Evolutionary conservation across 1,140 invertebrate species (phyloP), one percentile per base, ranked within the genome.

Genomic region (Chelonus insularis): DNA sequence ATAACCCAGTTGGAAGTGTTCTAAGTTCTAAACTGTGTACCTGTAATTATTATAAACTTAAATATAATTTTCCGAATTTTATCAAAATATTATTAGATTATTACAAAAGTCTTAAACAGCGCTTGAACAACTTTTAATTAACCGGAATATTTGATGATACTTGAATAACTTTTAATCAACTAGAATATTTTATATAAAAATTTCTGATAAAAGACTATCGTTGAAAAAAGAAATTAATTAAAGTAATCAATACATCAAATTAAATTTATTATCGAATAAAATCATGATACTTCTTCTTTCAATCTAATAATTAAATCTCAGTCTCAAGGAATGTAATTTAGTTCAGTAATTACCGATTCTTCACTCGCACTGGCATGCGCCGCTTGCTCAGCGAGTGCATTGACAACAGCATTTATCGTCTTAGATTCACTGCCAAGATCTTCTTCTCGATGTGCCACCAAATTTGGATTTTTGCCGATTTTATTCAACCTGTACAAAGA

Each of bases 381-480:
- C 57, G 91, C 92, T 77, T 94, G 92, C 57, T 92, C 91, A 34
- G 93, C 92, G 62, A 95, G 83, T 18, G 93, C 93, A 78, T 93
- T 94, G 58, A 95, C 93, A 63, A 95, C 92, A 23, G 93, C 93
- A 72, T 92, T 94, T 72, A 95, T 94, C 43, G 91, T 92, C 82
- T 94, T 94, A 73, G 91, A 91, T 79, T 94, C 92, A 82, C 89
- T 90, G 71, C 89, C 91, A 69, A 91, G 86, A 78, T 93, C 90
- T 79, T 94, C 91, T 75, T 96, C 93, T 54, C 93, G 86, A 73
- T 95, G 93, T 63, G 92, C 91, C 64, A 98, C 93, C 68, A 98
- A 88, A 75, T 94, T 97, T 45, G 96, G 95, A 85, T 98, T 97
- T 84, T 98, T 98, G 51, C 96, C 96, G 76, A 99, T 97, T 85